Conservation (phyloP, 2,888 invertebrate species). For the Caenorhabditis japonica region DNA sequence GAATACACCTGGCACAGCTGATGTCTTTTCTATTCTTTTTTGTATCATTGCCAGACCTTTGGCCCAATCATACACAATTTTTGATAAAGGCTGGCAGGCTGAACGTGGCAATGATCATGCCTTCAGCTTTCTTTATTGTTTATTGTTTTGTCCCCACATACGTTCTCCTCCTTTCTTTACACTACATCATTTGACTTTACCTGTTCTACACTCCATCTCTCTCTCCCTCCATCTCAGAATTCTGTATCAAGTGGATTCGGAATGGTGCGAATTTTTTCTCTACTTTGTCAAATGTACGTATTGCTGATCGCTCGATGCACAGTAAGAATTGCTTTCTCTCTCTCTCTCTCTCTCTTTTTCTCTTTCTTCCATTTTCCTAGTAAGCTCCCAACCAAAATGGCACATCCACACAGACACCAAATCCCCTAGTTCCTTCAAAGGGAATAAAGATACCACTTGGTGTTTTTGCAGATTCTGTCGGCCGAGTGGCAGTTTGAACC, state of each 20-base stretch:
- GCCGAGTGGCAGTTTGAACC: conserved; percentile 53
- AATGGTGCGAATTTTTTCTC: conserved; percentile 32
- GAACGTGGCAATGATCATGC: conserved; percentile 13
- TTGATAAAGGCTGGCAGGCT: conserved; percentile 40
- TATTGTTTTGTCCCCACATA: conserved; percentile 32
- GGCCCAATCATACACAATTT: conserved; percentile 16
- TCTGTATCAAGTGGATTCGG: conserved; percentile 5
- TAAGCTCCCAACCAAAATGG: not conserved
- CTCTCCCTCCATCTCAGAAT: not conserved
- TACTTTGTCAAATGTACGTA: conserved; percentile 45
- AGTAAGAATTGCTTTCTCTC: conserved; percentile 23
- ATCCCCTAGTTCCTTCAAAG: not conserved
- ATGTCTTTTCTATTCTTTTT: conserved; percentile 8
- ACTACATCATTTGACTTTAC: conserved; percentile 26
- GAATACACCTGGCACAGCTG: conserved; percentile 8
- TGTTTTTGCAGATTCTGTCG: conserved; percentile 36
- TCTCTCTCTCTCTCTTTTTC: no score
- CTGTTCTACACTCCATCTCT: conserved; percentile 21
- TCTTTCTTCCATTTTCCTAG: not conserved
- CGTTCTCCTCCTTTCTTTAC: conserved; percentile 27
- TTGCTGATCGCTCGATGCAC: conserved; percentile 24
- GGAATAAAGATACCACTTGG: not conserved
- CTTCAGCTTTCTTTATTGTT: conserved; percentile 20
- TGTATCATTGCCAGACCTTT: conserved; percentile 26
- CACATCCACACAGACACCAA: not conserved